Evolutionary conservation across 64 coral and sea anemone genomes (phyloP).

Genomic region (Porites australiensis): DNA sequence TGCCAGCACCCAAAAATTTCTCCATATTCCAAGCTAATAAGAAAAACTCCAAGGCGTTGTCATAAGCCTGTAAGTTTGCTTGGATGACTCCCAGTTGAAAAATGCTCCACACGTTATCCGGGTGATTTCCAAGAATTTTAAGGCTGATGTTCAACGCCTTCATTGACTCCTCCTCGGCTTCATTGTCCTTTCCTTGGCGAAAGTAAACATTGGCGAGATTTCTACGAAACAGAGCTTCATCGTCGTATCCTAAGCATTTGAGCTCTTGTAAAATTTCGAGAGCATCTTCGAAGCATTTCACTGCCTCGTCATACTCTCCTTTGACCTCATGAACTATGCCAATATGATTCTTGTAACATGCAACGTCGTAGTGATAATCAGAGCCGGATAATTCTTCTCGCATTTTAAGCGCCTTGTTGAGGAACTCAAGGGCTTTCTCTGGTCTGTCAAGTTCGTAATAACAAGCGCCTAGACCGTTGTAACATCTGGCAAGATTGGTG

Average conservation of each 20-base stretch:
- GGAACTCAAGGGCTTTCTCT: not conserved
- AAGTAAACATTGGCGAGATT: conserved; percentile 46
- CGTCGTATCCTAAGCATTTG: not conserved
- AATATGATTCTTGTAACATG: conserved; percentile 36
- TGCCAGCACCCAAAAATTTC: not conserved
- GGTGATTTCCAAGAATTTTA: conserved; percentile 18
- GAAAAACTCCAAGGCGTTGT: conserved; percentile 42
- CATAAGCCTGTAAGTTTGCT: not conserved
- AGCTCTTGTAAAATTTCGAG: conserved; percentile 23
- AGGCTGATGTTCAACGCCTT: conserved; percentile 35
- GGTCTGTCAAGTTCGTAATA: not conserved
- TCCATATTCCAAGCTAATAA: conserved; percentile 58
- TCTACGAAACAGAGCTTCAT: conserved; percentile 26
- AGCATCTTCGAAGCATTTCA: conserved; percentile 42
- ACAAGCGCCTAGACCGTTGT: conserved; percentile 56
- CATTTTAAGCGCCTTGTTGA: conserved; percentile 24
- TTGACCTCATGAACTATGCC: not conserved
- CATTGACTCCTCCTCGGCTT: not conserved
- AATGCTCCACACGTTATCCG: conserved; percentile 34
- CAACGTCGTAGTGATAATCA: conserved; percentile 17
- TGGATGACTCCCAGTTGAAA: conserved; percentile 31
- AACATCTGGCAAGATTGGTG: conserved; percentile 7
- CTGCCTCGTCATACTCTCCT: conserved; percentile 2
- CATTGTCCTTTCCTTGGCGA: not conserved
- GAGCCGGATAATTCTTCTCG: not conserved